A percentile compares a stretch with the other conserved stretches of the same genome.
phyloP scores from a whole-genome alignment of 2,797 vertebrate species.

The Hoplostethus mediterraneus region DNA sequence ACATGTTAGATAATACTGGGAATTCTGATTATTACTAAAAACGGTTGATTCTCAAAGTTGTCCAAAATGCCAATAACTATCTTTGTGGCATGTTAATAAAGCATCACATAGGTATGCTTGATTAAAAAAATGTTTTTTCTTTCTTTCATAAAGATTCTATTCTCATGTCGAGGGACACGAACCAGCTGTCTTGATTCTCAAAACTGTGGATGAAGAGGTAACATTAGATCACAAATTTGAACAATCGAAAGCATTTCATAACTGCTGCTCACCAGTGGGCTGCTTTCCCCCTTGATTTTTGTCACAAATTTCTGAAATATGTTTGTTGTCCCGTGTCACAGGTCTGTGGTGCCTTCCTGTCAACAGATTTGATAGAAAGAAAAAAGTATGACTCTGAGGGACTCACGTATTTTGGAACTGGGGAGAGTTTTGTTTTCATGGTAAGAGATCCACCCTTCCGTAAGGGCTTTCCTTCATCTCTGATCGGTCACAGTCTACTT shows the following conservation, averaged over 20 bases:
- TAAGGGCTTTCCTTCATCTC: neutral
- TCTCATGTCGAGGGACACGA: constrained; percentile 87
- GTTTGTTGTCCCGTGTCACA: constrained; percentile 53
- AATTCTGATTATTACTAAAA: neutral
- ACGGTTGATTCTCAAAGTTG: neutral
- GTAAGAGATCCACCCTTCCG: constrained; percentile 73
- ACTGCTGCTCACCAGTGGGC: neutral
- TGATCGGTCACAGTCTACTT: neutral
- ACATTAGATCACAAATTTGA: constrained; percentile 22
- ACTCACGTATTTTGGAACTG: constrained; percentile 87
- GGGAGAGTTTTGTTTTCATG: constrained; percentile 91
- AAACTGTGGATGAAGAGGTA: constrained; percentile 88
- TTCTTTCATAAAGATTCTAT: constrained; percentile 84
- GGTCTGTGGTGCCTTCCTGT: constrained; percentile 90
- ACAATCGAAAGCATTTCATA: neutral
- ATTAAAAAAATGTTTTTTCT: constrained; percentile 3
- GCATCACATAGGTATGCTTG: neutral
- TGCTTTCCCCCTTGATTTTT: constrained; percentile 11
- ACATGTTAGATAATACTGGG: neutral
- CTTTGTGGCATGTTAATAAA: neutral
- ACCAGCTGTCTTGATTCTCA: constrained; percentile 86
- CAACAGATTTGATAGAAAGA: constrained; percentile 86
- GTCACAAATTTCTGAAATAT: neutral
- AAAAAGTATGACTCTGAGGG: constrained; percentile 72
- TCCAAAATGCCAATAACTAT: too few relatives aligned